phyloP scores from a whole-genome alignment of 2,888 invertebrate species.

The Diloba caeruleocephala region DNA sequence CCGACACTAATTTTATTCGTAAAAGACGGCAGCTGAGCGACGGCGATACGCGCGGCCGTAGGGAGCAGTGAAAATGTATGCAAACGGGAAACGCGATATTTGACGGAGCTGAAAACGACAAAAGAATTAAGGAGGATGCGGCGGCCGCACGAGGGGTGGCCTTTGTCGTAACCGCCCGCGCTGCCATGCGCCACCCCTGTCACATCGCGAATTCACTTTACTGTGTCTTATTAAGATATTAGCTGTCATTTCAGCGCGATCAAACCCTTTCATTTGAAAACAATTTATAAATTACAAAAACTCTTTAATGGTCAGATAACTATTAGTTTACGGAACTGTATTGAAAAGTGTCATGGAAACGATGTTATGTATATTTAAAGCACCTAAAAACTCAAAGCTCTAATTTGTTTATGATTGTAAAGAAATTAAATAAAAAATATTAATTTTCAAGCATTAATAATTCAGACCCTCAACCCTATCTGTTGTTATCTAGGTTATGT shows the following conservation, averaged over 20 bases:
- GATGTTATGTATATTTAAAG: slow-evolving; percentile 46
- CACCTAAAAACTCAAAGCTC: slow-evolving; percentile 23
- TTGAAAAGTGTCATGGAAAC: slow-evolving; percentile 33
- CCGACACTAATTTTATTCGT: slow-evolving; percentile 89
- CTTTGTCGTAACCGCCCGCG: slow-evolving; percentile 59
- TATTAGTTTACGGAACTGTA: slow-evolving; percentile 8
- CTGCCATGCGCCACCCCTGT: slow-evolving; percentile 51
- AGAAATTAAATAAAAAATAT: slow-evolving; percentile 45
- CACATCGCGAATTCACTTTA: slow-evolving; percentile 80
- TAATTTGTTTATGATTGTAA: slow-evolving; percentile 32
- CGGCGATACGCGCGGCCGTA: slow-evolving; percentile 60
- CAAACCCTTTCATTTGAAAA: slow-evolving; percentile 68
- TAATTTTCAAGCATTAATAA: slow-evolving; percentile 64
- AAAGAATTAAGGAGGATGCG: slow-evolving; percentile 81
- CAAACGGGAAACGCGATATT: slow-evolving; percentile 86
- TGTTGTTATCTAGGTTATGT: slow-evolving; percentile 78
- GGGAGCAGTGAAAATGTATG: slow-evolving; percentile 84
- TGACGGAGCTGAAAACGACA: slow-evolving; percentile 87
- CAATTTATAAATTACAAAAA: slow-evolving; percentile 40
- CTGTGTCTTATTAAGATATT: slow-evolving; percentile 78
- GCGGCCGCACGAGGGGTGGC: slow-evolving; percentile 39
- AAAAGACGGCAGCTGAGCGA: slow-evolving; percentile 81
- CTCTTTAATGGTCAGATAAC: slow-evolving; percentile 32
- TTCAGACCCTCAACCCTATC: slow-evolving; percentile 76
- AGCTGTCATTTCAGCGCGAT: slow-evolving; percentile 70